Base-by-base conservation (phyloP, 2,888 invertebrate genomes). In the Danaus chrysippus region DNA sequence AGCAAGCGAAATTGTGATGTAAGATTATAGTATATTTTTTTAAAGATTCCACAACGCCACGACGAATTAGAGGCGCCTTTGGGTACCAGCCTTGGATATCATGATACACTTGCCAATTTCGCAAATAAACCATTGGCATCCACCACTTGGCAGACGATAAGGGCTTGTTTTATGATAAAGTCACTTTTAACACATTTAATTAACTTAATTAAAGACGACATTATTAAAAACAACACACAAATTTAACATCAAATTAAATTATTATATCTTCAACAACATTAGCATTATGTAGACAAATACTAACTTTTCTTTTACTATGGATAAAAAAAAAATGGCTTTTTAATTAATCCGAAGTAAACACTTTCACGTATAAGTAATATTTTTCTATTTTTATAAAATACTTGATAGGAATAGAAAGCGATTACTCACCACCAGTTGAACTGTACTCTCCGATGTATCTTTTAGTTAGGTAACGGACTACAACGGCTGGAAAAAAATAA, bases 391-490 rank as follows among this genome's bases (percentile, higher is more conserved):
- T 49, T 49, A 17, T 49, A 17, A 17, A 49, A 10, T 11, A 17
- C 49, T 17, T 49, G 17, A 17, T 49, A 10, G 49, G 15, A 49
- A 49, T 49, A 49, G 49, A 49, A 49, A 49, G 49, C 49, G 12
- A 17, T 19, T 67, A 80, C 94, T 94, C 79, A 95, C 95, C 95
- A 79, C 94, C 94, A 66, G 94, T 94, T 56, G 95, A 95, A 83
- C 95, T 95, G 91, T 95, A 95, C 89, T 95, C 95, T 64, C 95
- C 95, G 75, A 95, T 95, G 79, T 95, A 95, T 70, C 95, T 92
- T 85, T 94, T 95, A 67, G 95, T 95, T 77, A 95, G 86, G 83
- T 95, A 95, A 73, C 95, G 93, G 70, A 95, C 95, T 68, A 94
- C 94, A 73, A 95, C 94, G 78, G 95, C 95, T 95, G 93, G 70